A percentile compares a stretch with the other conserved stretches of the same genome.
phyloP scores from a whole-genome alignment of 2,888 invertebrate species.

The Orthosia incerta region DNA sequence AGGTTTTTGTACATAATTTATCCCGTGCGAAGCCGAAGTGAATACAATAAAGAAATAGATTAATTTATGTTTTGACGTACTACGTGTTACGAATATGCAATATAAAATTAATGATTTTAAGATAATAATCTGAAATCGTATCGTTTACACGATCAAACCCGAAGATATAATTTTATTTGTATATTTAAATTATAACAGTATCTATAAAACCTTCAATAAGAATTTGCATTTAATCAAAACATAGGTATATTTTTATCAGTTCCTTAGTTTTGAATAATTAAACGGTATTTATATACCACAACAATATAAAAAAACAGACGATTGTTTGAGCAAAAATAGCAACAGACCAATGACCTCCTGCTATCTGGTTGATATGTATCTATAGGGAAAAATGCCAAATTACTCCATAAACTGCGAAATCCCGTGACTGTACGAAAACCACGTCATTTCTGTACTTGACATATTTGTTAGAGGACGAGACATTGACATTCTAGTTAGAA shows the following conservation, averaged over 20 bases:
- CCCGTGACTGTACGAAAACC: slow-evolving; percentile 31
- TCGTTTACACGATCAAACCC: slow-evolving; percentile 26
- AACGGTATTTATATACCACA: not conserved
- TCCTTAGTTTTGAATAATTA: not conserved
- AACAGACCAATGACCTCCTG: slow-evolving; percentile 13
- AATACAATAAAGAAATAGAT: not conserved
- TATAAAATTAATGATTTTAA: slow-evolving; percentile 3
- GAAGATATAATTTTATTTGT: not conserved
- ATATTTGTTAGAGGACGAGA: slow-evolving; percentile 58
- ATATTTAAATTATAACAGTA: not conserved
- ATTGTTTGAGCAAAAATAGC: slow-evolving; percentile 30
- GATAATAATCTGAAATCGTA: not conserved
- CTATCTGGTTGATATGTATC: slow-evolving; percentile 23
- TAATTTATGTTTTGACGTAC: slow-evolving; percentile 2
- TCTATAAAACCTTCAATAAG: slow-evolving; percentile 5
- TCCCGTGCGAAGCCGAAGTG: too few relatives aligned
- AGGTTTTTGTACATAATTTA: too few relatives aligned
- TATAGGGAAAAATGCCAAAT: slow-evolving; percentile 59
- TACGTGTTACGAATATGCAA: not conserved
- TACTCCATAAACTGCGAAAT: slow-evolving; percentile 41
- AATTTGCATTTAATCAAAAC: slow-evolving; percentile 1
- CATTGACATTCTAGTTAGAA: slow-evolving; percentile 52
- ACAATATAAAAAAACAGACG: not conserved
- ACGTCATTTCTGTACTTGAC: slow-evolving; percentile 61
- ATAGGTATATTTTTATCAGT: not conserved